A percentile compares a stretch with the other conserved stretches of the same genome.
Conservation (phyloP, 2,113 vertebrate genomes). For the Piaya cayana region DNA sequence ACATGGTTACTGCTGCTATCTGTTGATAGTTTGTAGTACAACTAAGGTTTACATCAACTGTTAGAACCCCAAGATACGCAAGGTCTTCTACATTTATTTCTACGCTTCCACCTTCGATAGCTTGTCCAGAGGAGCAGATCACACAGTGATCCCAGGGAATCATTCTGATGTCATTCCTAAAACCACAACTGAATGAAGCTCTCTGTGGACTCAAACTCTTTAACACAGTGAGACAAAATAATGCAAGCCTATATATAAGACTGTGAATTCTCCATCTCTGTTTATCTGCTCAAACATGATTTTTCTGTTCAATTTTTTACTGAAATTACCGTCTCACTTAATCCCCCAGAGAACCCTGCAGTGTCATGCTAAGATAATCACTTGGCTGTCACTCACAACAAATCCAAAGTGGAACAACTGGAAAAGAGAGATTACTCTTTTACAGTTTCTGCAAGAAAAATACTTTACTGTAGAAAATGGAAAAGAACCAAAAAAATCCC, state of each 20-base stretch:
- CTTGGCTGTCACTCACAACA: neutral
- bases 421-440: neutral
- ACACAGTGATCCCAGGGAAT: neutral
- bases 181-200: neutral
- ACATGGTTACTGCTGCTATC: neutral
- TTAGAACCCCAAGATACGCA: neutral
- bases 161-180: neutral
- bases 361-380: neutral
- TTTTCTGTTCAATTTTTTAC: constrained; percentile 5
- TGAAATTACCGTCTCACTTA: neutral
- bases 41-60: neutral
- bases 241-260: neutral
- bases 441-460: neutral
- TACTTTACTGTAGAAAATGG: neutral
- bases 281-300: neutral
- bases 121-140: neutral
- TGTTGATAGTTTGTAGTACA: neutral
- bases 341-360: neutral
- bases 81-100: neutral
- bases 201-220: neutral
- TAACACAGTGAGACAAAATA: neutral
- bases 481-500: neutral
- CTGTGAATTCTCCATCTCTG: neutral
- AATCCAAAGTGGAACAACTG: neutral
- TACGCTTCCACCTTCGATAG: neutral